These are phyloP conservation scores for Montipora sp. DNA, from an alignment of 64 coral and sea anemone genomes.

Conservation along the genomic window DNA sequence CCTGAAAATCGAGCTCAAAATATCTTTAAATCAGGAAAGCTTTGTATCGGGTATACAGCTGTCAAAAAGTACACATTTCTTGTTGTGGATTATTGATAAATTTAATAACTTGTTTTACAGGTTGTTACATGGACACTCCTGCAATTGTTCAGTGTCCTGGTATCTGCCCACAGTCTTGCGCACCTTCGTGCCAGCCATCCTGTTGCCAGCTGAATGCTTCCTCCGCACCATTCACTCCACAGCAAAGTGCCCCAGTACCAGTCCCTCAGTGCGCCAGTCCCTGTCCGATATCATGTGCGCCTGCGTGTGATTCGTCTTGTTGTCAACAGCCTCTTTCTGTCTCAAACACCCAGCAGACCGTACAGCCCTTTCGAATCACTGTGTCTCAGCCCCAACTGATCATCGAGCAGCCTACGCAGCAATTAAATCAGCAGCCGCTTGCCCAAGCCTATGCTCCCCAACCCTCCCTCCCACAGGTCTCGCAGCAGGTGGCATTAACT, in stretches of 20 bases:
- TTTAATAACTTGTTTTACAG: neutral
- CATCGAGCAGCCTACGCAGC: slow-evolving; percentile 2
- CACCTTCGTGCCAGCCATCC: neutral
- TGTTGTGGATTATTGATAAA: neutral
- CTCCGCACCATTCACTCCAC: neutral
- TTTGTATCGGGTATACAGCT: too few relatives aligned
- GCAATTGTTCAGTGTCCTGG: slow-evolving; percentile 6
- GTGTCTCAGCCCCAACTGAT: neutral
- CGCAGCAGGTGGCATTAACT: neutral
- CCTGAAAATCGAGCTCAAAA: too few relatives aligned
- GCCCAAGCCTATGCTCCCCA: neutral
- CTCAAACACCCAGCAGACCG: neutral
- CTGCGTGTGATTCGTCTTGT: slow-evolving; percentile 9
- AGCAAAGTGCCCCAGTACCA: neutral
- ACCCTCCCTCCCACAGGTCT: neutral
- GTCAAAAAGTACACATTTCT: too few relatives aligned
- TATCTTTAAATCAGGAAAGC: too few relatives aligned
- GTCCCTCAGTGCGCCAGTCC: slow-evolving; percentile 9
- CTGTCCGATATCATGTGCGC: slow-evolving; percentile 21
- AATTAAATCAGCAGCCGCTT: neutral
- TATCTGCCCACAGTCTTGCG: slow-evolving; percentile 12
- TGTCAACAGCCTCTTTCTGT: slow-evolving; percentile 18
- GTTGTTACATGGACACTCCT: slow-evolving; percentile 17
- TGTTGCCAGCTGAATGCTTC: slow-evolving; percentile 14
- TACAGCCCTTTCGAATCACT: neutral